Conservation (phyloP, 2,113 vertebrate species). For the Coptodon bakossiorum region DNA sequence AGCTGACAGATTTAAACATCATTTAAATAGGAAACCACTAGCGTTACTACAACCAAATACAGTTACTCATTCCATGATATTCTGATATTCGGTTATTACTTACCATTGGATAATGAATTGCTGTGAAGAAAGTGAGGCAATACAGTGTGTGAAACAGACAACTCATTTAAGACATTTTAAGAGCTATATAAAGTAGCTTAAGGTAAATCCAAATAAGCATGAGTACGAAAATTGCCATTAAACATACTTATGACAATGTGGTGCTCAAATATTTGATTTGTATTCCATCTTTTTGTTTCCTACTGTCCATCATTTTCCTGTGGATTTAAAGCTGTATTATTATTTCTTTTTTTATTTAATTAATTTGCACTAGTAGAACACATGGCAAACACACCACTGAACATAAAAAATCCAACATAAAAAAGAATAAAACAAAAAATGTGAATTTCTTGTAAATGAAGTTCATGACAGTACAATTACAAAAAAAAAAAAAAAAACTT, state of each 20-base stretch:
- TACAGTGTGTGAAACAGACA: neutral
- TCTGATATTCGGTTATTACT: neutral
- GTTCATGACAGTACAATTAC: neutral
- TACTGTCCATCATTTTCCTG: rapidly evolving
- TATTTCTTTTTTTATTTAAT: neutral
- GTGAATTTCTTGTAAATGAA: neutral
- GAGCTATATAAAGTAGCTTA: neutral
- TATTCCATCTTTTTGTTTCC: neutral
- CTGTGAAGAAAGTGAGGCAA: neutral
- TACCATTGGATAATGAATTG: neutral
- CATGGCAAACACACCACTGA: neutral
- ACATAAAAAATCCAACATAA: no score
- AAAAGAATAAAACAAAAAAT: neutral
- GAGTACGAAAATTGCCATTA: neutral
- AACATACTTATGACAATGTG: rapidly evolving
- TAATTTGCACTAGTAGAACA: neutral
- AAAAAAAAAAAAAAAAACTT: rapidly evolving
- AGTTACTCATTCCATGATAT: neutral
- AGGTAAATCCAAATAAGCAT: neutral
- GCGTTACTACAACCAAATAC: neutral
- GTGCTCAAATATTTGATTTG: neutral
- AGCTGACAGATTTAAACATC: neutral
- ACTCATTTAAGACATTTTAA: neutral
- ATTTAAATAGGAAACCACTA: neutral
- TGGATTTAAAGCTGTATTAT: neutral